These are phyloP conservation scores for Peromyscus melanophrys DNA, from an alignment of 2,797 vertebrate species.

Conservation along the genomic window DNA sequence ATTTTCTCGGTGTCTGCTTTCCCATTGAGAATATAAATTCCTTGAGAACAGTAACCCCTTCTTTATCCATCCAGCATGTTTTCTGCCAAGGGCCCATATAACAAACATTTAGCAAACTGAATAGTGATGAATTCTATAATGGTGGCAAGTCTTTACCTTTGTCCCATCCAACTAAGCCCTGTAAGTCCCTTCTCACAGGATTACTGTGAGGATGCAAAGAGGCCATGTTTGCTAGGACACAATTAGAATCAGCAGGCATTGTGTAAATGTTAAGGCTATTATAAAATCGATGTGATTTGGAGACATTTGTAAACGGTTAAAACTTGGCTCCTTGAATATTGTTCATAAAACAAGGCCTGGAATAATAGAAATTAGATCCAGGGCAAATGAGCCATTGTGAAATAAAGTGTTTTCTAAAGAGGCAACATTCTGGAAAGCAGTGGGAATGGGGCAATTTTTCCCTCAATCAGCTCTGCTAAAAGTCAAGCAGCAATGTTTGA, in stretches of 20 bases:
- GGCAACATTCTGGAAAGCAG: constrained; percentile 60
- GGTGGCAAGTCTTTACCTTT: constrained; percentile 13
- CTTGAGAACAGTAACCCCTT: background rate
- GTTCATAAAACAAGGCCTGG: constrained; percentile 65
- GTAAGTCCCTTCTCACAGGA: background rate
- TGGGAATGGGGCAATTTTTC: constrained; percentile 52
- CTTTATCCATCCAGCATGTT: background rate
- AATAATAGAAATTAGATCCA: constrained; percentile 74
- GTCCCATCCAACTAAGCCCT: background rate
- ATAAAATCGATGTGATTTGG: constrained; percentile 49
- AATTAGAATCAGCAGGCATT: constrained; percentile 22
- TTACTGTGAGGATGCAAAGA: background rate
- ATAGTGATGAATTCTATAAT: background rate
- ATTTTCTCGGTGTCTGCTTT: constrained; percentile 45
- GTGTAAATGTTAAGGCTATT: constrained; percentile 13
- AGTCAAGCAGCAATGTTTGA: constrained; percentile 51
- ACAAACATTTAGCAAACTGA: constrained; percentile 52
- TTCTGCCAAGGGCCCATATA: background rate
- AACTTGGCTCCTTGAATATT: constrained; percentile 65
- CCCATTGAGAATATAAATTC: constrained; percentile 35
- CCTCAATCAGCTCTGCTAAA: constrained; percentile 64
- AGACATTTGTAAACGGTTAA: constrained; percentile 70
- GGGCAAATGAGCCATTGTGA: constrained; percentile 73
- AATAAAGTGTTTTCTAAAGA: constrained; percentile 74
- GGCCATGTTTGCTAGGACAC: background rate